Conservation (phyloP, 2,797 vertebrate genomes). For the Rhabdomys pumilio region DNA sequence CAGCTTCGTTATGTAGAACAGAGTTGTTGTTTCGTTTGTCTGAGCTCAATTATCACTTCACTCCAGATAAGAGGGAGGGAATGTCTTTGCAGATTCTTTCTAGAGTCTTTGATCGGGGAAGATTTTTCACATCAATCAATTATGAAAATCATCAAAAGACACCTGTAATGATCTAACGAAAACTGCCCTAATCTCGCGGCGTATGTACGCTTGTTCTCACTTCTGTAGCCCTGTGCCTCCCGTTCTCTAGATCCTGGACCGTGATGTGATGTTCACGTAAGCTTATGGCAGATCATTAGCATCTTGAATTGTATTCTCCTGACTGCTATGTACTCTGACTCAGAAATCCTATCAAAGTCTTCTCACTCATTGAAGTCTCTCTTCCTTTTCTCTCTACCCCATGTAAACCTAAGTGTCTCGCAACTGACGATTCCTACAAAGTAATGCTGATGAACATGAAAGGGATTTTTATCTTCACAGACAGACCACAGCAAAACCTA, state of each 20-base stretch:
- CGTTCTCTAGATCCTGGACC: background rate
- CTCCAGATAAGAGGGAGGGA: background rate
- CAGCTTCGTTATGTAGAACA: conserved; percentile 59
- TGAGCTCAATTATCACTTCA: conserved; percentile 58
- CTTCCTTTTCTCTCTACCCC: background rate
- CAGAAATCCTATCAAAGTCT: background rate
- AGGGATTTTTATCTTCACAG: background rate
- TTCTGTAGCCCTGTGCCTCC: background rate
- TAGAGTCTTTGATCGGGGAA: conserved; percentile 10
- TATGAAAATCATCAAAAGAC: conserved; percentile 33
- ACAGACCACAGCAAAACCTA: background rate
- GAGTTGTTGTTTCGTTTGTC: conserved; percentile 30
- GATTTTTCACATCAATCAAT: conserved; percentile 33
- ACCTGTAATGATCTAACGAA: background rate
- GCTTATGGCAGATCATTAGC: background rate
- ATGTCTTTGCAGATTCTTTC: conserved; percentile 45
- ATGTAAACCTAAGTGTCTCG: background rate
- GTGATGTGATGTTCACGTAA: background rate
- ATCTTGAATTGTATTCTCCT: background rate
- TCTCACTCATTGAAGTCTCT: background rate
- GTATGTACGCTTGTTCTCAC: background rate
- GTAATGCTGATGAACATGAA: background rate
- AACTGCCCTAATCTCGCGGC: background rate
- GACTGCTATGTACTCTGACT: conserved; percentile 14
- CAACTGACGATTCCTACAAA: background rate